Conservation (phyloP, 2,113 vertebrate genomes). For the Pyrgilauda ruficollis region DNA sequence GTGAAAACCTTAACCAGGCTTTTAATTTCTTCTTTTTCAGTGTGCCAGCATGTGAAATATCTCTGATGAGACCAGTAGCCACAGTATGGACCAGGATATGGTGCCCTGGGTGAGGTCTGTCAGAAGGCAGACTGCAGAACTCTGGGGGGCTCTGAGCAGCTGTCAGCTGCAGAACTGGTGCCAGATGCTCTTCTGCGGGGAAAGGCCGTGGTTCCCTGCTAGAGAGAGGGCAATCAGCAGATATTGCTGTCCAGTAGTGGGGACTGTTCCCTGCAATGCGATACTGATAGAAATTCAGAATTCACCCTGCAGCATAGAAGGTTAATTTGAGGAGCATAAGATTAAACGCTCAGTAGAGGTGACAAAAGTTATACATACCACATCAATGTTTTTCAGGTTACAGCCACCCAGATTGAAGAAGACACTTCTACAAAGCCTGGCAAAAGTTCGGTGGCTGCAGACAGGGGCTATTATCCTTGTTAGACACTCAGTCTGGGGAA, state of each 20-base stretch:
- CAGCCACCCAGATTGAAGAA: slow-evolving; percentile 83
- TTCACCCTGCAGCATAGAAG: neutral
- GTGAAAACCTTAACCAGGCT: neutral
- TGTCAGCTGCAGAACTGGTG: neutral
- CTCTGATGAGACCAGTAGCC: neutral
- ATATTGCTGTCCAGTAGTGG: neutral
- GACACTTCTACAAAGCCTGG: slow-evolving; percentile 77
- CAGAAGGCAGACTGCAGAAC: neutral
- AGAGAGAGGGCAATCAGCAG: neutral
- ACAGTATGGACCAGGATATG: neutral
- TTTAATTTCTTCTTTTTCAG: neutral
- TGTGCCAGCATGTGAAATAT: neutral
- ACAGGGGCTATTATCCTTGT: slow-evolving; percentile 77
- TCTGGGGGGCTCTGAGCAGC: neutral
- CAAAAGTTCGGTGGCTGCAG: slow-evolving; percentile 66
- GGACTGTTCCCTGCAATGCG: neutral
- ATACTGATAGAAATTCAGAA: neutral
- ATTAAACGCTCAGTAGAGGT: neutral
- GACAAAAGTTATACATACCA: slow-evolving; percentile 60
- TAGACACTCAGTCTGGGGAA: slow-evolving; percentile 70
- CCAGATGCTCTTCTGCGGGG: neutral
- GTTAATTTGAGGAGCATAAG: neutral
- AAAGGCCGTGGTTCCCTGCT: neutral
- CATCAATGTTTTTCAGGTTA: slow-evolving; percentile 82
- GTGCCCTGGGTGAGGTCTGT: neutral